phyloP scores from a whole-genome alignment of 2,888 invertebrate genomes.

The Volucella bombylans region DNA sequence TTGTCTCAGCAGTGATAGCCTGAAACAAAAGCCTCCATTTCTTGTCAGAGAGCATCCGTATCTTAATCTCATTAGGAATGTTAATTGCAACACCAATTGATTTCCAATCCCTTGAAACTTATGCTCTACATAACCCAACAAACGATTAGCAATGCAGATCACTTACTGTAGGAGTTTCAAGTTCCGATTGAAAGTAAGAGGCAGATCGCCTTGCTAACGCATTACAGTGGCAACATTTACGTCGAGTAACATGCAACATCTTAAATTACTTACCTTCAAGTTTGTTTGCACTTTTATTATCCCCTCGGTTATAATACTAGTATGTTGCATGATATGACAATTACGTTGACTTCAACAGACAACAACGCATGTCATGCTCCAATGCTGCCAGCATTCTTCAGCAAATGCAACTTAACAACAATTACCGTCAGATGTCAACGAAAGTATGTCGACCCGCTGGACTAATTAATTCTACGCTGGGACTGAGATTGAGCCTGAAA shows the following conservation, averaged over 20 bases:
- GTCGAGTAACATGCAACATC: conserved; percentile 36
- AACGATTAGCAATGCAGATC: conserved; percentile 42
- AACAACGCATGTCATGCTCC: conserved; percentile 32
- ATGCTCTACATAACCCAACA: conserved; percentile 62
- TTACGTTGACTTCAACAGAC: conserved; percentile 38
- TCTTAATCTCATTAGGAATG: conserved; percentile 36
- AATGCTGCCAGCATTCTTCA: conserved; percentile 34
- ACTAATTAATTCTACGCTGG: conserved; percentile 40
- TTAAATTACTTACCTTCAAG: conserved; percentile 55
- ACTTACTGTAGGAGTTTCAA: conserved; percentile 47
- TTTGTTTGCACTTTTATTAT: conserved; percentile 24
- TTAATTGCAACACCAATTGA: conserved; percentile 31
- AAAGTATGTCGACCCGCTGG: conserved; percentile 65
- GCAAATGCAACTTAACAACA: conserved; percentile 22
- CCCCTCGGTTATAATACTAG: conserved; percentile 5
- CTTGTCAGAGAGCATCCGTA: conserved; percentile 9
- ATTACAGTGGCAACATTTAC: conserved; percentile 48
- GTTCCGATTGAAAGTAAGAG: conserved; percentile 62
- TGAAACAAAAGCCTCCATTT: conserved; percentile 29
- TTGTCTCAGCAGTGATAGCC: conserved; percentile 35
- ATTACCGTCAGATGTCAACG: conserved; percentile 40
- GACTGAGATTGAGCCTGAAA: too few species aligned
- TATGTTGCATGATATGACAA: conserved; percentile 52
- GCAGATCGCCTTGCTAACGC: conserved; percentile 59
- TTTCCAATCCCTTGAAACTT: conserved; percentile 2